These are phyloP conservation scores for Caenorhabditis drosophilae DNA, from an alignment of 2,888 invertebrate genomes.

Conservation along the genomic window DNA sequence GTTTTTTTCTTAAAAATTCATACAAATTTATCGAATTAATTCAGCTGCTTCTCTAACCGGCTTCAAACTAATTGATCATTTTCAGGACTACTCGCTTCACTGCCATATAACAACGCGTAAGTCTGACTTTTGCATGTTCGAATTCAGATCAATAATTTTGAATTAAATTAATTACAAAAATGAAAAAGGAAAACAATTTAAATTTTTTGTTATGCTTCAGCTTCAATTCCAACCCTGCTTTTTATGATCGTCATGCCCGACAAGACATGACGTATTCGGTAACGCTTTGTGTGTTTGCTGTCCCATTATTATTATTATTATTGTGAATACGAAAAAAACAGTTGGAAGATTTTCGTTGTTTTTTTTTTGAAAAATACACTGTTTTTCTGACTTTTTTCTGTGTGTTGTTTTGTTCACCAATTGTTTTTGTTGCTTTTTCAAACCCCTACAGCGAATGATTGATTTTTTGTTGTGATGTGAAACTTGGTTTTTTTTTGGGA, in stretches of 20 bases:
- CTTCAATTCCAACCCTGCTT: slow-evolving; percentile 36
- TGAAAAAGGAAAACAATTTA: background rate
- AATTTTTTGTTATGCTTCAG: slow-evolving; percentile 23
- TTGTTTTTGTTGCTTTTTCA: slow-evolving; percentile 8
- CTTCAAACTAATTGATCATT: too few relatives aligned
- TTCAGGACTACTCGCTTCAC: slow-evolving; percentile 36
- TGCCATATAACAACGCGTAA: slow-evolving; percentile 40
- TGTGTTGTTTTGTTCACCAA: slow-evolving; percentile 4
- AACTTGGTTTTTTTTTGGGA: slow-evolving; percentile 1
- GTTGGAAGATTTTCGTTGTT: background rate
- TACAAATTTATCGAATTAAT: background rate
- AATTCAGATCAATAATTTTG: slow-evolving; percentile 3
- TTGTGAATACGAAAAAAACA: slow-evolving; percentile 6
- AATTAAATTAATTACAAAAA: background rate
- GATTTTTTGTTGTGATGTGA: slow-evolving; percentile 8
- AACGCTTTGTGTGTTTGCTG: slow-evolving; percentile 18
- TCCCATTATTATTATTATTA: too few relatives aligned
- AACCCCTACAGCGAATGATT: slow-evolving; percentile 1
- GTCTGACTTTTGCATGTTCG: slow-evolving; percentile 4
- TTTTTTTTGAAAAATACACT: background rate
- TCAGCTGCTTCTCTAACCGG: slow-evolving; percentile 4
- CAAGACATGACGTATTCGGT: slow-evolving; percentile 18
- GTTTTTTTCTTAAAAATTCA: background rate
- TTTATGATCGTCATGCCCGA: slow-evolving; percentile 24
- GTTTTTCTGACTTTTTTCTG: background rate